Evolutionary conservation across 2,113 vertebrate genomes (phyloP), one percentile per base, ranked within the genome.

Genomic region (Lophotis ruficrista): DNA sequence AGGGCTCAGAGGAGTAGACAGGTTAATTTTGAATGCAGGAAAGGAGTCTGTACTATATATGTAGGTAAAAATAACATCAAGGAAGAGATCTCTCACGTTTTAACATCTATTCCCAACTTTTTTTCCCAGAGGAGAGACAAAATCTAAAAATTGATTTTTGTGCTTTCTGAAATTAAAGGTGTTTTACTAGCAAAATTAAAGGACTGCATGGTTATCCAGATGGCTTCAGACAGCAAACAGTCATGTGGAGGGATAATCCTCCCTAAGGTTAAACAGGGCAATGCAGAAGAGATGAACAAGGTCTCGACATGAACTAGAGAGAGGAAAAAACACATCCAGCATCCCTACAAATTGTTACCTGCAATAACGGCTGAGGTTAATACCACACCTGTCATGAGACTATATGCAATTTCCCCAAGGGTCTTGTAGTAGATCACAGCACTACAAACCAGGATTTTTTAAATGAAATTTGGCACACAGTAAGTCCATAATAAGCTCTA

Each of bases 401-500:
- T 82, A 76, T 68, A 17, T 58, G 43, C 51, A 72, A 45, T 90
- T 91, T 95, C 57, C 64, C 73, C 73, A 38, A 43, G 90, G 50
- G 56, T 80, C 58, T 90, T 76, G 50, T 14, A 73, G 30, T 41
- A 41, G 57, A 64, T 78, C 85, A 82, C 68, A 90, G 82, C 54
- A 76, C 27, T 90, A 43, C 14, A 95, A 93, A 64, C 23, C 45
- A 75, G 43, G 48, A 73, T 58, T 89, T 90, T 56, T 53, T 19
- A 79, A 94, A 93, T 50, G 3, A 94, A 71, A 89, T 58, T 69
- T 77, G 48, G 38, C 19, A 95, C 92, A 61, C 7, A 2, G 1
- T 72, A 94, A 93, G 38, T 83, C 28, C 43, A n/a, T 94, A 91
- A 95, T 87, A 73, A 87, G 18, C 35, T 89, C 41, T 82, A 91